Evolutionary conservation across 1,140 invertebrate species (phyloP).

Genomic region (Aethina tumida): DNA sequence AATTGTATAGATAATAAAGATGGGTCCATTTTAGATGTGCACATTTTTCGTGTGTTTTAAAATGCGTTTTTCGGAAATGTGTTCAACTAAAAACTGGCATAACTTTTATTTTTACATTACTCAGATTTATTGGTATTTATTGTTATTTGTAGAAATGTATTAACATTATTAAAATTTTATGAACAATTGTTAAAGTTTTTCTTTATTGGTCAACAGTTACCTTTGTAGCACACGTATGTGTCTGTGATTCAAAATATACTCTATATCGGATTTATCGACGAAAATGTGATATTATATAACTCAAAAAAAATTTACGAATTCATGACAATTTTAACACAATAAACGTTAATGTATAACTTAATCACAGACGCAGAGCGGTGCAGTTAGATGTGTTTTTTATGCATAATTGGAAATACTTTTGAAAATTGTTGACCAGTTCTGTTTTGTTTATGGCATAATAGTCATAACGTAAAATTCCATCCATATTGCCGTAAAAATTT

Average conservation of each 20-base stretch:
- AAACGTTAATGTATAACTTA: too few species aligned
- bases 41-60: slow-evolving; percentile 16
- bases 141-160: slow-evolving; percentile 18
- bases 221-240: slow-evolving; percentile 4
- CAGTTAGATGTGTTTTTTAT: too few species aligned
- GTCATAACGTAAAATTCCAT: slow-evolving; percentile 13
- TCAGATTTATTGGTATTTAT: slow-evolving; percentile 8
- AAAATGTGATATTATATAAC: too few species aligned
- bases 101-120: slow-evolving; percentile 3
- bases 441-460: slow-evolving; percentile 1
- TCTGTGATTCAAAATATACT: slow-evolving; percentile 8
- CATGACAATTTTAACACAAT: too few species aligned
- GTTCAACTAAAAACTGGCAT: slow-evolving; percentile 13
- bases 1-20: slow-evolving; percentile 13
- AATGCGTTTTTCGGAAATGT: slow-evolving; percentile 10
- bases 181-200: slow-evolving; percentile 14
- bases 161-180: slow-evolving; percentile 18
- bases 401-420: too few species aligned
- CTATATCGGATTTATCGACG: slow-evolving; percentile 4
- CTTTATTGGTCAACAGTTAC: slow-evolving; percentile 13
- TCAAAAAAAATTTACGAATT: too few species aligned
- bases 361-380: too few species aligned
- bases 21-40: slow-evolving; percentile 17
- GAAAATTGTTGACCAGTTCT: background rate
- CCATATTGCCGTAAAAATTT: slow-evolving; percentile 15